These are phyloP conservation scores for Drosophila lowei DNA, from an alignment of 1,140 invertebrate genomes.

Conservation along the genomic window DNA sequence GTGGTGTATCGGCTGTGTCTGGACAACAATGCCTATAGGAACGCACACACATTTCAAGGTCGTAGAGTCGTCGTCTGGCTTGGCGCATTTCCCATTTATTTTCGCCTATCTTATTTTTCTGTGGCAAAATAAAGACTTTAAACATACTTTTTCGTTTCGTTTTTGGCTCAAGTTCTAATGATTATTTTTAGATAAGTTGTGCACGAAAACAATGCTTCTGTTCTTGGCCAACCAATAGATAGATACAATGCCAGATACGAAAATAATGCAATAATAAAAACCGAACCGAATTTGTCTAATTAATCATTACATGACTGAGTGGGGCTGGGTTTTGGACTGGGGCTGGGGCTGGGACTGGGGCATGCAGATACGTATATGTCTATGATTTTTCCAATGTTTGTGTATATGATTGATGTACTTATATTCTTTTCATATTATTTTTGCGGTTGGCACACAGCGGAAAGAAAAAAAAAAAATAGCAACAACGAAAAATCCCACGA, in stretches of 20 bases:
- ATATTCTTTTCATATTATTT: conserved; percentile 23
- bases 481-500: conserved; percentile 6
- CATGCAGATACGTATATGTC: not conserved
- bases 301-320: conserved; percentile 59
- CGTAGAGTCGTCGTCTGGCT: conserved; percentile 30
- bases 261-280: conserved; percentile 35
- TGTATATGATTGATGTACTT: conserved; percentile 23
- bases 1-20: not conserved
- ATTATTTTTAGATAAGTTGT: conserved; percentile 72
- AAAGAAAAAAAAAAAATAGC: conserved; percentile 18
- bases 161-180: conserved; percentile 75
- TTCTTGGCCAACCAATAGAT: conserved; percentile 26
- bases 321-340: too few species aligned
- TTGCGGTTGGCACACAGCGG: conserved; percentile 22
- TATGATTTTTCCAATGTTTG: conserved; percentile 7
- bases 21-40: conserved; percentile 20
- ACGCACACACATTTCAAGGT: conserved; percentile 59
- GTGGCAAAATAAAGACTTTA: conserved; percentile 38
- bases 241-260: conserved; percentile 22
- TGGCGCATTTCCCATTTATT: conserved; percentile 52
- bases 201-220: conserved; percentile 31
- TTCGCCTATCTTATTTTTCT: conserved; percentile 15
- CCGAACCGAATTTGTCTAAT: conserved; percentile 38
- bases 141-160: conserved; percentile 34
- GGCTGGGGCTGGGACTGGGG: too few species aligned